These are phyloP conservation scores for Caenorhabditis panamensis DNA, from an alignment of 2,888 invertebrate species.

Conservation along the genomic window DNA sequence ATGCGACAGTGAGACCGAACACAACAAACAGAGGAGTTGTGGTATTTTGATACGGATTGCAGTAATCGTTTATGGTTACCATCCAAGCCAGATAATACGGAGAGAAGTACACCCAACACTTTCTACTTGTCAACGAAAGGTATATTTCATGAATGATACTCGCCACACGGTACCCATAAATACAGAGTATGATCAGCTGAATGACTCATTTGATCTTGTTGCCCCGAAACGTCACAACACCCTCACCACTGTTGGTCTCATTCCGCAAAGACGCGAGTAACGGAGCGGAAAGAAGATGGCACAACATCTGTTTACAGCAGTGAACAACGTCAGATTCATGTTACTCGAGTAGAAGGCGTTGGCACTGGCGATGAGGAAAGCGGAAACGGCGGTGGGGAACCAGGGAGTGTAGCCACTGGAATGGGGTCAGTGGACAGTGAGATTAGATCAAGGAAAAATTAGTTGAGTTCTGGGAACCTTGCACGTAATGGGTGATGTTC, in stretches of 20 bases:
- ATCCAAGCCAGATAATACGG: conserved; percentile 16
- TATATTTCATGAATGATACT: not conserved
- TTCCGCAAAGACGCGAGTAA: conserved; percentile 32
- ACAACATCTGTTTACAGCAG: conserved; percentile 44
- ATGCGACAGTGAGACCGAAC: conserved; percentile 21
- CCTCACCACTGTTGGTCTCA: conserved; percentile 12
- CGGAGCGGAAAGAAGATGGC: conserved; percentile 44
- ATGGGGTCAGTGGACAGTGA: not conserved
- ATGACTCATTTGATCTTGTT: conserved; percentile 6
- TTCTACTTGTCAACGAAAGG: not conserved
- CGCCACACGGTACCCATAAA: not conserved
- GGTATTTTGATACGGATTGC: conserved; percentile 9
- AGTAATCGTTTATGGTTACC: conserved; percentile 15
- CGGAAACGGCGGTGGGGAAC: conserved; percentile 33
- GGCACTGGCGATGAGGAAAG: conserved; percentile 13
- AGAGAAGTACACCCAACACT: conserved; percentile 28
- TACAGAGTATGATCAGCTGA: not conserved
- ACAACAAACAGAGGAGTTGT: not conserved
- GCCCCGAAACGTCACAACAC: conserved; percentile 19
- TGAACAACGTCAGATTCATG: conserved; percentile 31
- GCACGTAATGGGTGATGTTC: too few relatives aligned
- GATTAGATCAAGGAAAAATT: too few relatives aligned
- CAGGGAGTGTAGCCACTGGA: conserved; percentile 40
- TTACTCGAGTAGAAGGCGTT: conserved; percentile 41
- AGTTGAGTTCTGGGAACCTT: too few relatives aligned